phyloP scores from a whole-genome alignment of 2,113 vertebrate species.

The Phalacrocorax pelagicus region DNA sequence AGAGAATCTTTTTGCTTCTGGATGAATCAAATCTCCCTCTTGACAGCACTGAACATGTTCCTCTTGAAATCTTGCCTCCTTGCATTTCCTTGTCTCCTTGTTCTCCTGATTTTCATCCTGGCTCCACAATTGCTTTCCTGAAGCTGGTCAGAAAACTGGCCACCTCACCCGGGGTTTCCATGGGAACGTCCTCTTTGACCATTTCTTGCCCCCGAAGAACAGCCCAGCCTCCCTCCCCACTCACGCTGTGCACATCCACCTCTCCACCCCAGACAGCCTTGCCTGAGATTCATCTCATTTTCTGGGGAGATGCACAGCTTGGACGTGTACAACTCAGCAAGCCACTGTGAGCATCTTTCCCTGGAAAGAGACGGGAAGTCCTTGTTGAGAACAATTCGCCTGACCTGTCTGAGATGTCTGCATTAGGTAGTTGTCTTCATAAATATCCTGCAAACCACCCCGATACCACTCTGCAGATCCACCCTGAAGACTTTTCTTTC shows the following conservation, averaged over 20 bases:
- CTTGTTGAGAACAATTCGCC: background rate
- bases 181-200: background rate
- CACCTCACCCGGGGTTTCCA: background rate
- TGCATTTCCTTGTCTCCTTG: background rate
- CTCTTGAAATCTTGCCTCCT: background rate
- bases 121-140: background rate
- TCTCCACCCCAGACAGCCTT: background rate
- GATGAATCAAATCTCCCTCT: background rate
- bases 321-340: background rate
- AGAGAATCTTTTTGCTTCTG: background rate
- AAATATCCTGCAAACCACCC: background rate
- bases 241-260: accelerated
- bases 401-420: background rate
- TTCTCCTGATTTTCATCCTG: background rate
- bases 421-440: background rate
- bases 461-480: accelerated
- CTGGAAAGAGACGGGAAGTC: background rate
- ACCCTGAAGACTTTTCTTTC: background rate
- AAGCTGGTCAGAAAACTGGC: background rate
- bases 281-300: background rate
- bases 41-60: background rate
- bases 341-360: background rate
- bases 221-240: background rate
- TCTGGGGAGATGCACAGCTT: background rate
- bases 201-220: background rate